phyloP scores from a whole-genome alignment of 2,797 vertebrate species.

The Crax fasciolata region DNA sequence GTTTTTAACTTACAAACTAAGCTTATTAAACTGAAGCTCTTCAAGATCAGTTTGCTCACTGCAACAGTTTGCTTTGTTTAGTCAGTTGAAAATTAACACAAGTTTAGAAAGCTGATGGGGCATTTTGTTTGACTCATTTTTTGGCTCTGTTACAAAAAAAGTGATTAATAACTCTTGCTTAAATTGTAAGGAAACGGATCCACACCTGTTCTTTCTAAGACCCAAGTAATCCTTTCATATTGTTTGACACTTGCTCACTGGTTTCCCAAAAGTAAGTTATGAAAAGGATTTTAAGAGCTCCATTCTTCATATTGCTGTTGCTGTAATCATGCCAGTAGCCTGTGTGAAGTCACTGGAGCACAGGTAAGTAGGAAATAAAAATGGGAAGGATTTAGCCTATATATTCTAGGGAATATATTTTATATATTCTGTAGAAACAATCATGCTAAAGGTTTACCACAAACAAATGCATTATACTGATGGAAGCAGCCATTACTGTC shows the following conservation, averaged over 20 bases:
- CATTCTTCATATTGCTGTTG: neutral
- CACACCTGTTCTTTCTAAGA: constrained; percentile 5
- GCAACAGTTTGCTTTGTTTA: constrained; percentile 51
- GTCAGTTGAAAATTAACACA: constrained; percentile 48
- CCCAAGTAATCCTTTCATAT: neutral
- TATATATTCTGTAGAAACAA: neutral
- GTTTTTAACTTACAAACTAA: neutral
- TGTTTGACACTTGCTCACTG: neutral
- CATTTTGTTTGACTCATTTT: constrained; percentile 55
- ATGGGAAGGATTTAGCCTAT: neutral
- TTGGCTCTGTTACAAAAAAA: neutral
- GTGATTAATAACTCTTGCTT: neutral
- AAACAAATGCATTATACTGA: neutral
- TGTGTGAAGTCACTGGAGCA: neutral
- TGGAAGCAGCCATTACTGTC: neutral
- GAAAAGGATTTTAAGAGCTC: neutral
- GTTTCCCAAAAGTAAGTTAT: neutral
- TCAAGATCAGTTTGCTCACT: constrained; percentile 23
- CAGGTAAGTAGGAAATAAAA: neutral
- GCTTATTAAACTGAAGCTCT: constrained; percentile 31
- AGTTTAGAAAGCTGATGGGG: constrained; percentile 45
- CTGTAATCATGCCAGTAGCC: neutral
- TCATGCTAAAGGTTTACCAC: neutral
- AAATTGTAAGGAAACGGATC: neutral
- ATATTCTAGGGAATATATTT: neutral